Percentiles rank a stretch among this genome's conserved stretches.
phyloP scores from a whole-genome alignment of 2,797 vertebrate species.

The Melanotaenia nigrans region DNA sequence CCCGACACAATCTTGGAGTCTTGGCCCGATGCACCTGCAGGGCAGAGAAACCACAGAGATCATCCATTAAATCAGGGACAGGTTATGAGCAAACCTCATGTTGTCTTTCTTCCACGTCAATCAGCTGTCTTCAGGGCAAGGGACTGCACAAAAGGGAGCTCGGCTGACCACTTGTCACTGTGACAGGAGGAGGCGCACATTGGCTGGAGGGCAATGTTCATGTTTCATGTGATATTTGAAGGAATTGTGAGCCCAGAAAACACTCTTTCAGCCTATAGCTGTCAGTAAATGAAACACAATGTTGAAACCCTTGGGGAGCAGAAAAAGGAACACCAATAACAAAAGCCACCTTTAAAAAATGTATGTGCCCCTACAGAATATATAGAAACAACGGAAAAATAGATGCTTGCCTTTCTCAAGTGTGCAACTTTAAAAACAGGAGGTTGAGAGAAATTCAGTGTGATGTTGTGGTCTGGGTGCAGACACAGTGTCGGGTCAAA shows the following conservation, averaged over 20 bases:
- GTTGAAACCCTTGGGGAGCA: conserved; percentile 15
- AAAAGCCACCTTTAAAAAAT: conserved; percentile 18
- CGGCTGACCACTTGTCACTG: conserved; percentile 44
- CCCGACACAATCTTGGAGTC: conserved; percentile 95
- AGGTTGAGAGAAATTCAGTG: background rate
- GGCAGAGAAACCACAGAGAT: conserved; percentile 57
- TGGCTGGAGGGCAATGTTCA: conserved; percentile 13
- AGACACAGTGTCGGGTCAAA: conserved; percentile 10
- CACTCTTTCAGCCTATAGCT: background rate
- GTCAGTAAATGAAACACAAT: background rate
- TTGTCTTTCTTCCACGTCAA: conserved; percentile 58
- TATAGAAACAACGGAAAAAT: background rate
- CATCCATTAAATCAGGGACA: conserved; percentile 62
- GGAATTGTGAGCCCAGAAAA: background rate
- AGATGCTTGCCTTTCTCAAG: background rate
- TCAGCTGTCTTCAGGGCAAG: conserved; percentile 59
- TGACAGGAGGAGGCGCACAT: conserved; percentile 26
- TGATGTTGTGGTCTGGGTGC: conserved; percentile 5
- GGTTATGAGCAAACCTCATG: conserved; percentile 67
- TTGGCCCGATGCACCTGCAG: conserved; percentile 92
- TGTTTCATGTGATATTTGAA: conserved; percentile 26
- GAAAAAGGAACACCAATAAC: background rate
- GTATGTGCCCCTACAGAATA: background rate
- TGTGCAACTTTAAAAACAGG: background rate
- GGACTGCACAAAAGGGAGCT: conserved; percentile 40